phyloP scores from a whole-genome alignment of 2,113 vertebrate species.

The Rutilus rutilus region DNA sequence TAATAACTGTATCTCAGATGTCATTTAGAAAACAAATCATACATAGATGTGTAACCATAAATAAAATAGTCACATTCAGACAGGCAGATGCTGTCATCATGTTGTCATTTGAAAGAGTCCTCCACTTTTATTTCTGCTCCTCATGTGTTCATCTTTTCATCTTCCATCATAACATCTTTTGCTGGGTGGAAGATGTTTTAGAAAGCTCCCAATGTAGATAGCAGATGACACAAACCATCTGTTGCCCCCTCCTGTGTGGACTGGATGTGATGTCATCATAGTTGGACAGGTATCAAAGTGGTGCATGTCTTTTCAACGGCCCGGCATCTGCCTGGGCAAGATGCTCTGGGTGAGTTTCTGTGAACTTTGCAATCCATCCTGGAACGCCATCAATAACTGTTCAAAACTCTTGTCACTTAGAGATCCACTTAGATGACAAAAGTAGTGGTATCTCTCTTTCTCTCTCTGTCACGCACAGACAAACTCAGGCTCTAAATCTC shows the following conservation, averaged over 20 bases:
- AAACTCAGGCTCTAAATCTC: constrained; percentile 9
- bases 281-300: constrained; percentile 53
- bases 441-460: not conserved
- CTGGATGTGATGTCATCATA: constrained; percentile 49
- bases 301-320: constrained; percentile 26
- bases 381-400: not conserved
- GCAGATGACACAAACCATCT: constrained; percentile 52
- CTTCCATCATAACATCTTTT: not conserved
- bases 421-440: not conserved
- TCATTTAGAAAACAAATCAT: not conserved
- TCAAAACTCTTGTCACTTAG: constrained; percentile 9
- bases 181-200: constrained; percentile 8
- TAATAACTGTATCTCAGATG: not conserved
- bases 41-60: not conserved
- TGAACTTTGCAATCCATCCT: constrained; percentile 12
- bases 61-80: not conserved
- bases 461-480: not conserved
- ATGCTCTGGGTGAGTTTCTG: constrained; percentile 19
- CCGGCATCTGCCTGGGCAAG: constrained; percentile 47
- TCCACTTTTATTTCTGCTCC: not conserved
- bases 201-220: constrained; percentile 23
- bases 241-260: constrained; percentile 42
- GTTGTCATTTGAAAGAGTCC: not conserved
- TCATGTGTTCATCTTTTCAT: constrained; percentile 6
- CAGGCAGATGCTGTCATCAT: constrained; percentile 3